Evolutionary conservation across 2,888 invertebrate genomes (phyloP).

Genomic region (Steromphala cineraria): DNA sequence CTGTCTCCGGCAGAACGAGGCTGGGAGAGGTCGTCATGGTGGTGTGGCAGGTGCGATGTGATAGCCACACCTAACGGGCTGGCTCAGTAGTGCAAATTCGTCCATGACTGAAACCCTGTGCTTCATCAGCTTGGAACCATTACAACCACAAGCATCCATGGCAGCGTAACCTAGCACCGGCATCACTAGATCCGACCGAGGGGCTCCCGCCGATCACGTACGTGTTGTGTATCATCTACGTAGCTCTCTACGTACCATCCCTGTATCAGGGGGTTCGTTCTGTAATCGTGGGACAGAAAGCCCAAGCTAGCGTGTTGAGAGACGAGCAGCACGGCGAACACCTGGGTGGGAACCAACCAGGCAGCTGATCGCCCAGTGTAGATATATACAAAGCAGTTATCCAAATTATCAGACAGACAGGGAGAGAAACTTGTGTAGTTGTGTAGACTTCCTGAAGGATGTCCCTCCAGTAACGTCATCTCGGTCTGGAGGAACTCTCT

Average conservation of each 20-base stretch:
- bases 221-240: no score
- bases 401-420: background rate
- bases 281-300: no score
- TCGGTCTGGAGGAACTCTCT: no score
- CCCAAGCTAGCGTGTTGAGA: no score
- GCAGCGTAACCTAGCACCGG: background rate
- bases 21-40: background rate
- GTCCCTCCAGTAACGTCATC: no score
- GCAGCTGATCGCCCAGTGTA: background rate
- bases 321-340: no score
- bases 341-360: no score
- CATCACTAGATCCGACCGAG: background rate
- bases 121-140: background rate
- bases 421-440: no score
- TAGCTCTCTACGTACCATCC: no score
- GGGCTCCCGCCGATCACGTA: background rate
- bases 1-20: background rate
- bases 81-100: conserved; percentile 2
- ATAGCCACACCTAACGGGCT: background rate
- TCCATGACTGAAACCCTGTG: background rate
- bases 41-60: background rate
- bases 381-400: background rate
- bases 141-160: conserved; percentile 6
- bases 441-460: no score
- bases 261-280: no score